These are phyloP conservation scores for Germaria angustata DNA, from an alignment of 2,888 invertebrate genomes.

Conservation along the genomic window DNA sequence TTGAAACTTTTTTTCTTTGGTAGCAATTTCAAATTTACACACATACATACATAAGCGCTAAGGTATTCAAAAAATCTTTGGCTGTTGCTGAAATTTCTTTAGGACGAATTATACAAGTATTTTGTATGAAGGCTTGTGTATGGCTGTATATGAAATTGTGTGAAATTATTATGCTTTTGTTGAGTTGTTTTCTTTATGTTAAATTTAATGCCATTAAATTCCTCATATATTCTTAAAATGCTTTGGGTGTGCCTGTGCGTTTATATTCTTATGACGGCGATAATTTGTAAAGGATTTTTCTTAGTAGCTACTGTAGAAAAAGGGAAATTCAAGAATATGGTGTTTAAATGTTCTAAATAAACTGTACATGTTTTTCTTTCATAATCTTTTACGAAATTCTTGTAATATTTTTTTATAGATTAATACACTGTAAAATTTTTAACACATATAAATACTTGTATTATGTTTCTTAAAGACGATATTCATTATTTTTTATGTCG, in stretches of 20 bases:
- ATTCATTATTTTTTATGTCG: background rate
- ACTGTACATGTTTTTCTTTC: background rate
- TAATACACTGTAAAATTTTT: background rate
- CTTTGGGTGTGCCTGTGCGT: background rate
- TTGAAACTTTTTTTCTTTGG: constrained; percentile 13
- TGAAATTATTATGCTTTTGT: constrained; percentile 24
- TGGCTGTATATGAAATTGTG: background rate
- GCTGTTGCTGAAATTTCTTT: constrained; percentile 22
- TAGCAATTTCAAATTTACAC: constrained; percentile 25
- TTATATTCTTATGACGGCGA: constrained; percentile 7
- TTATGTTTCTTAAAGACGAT: too few species aligned
- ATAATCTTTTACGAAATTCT: background rate
- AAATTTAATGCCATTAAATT: constrained; percentile 18
- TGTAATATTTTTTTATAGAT: background rate
- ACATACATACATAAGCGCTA: background rate
- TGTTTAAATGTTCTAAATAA: background rate
- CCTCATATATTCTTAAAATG: background rate
- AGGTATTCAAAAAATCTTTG: background rate
- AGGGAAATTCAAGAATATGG: constrained; percentile 14
- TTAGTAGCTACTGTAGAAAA: background rate
- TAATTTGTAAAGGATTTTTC: constrained; percentile 60
- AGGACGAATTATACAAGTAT: too few species aligned
- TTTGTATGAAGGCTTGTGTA: background rate
- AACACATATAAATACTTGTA: background rate
- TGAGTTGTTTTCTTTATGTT: background rate